These are phyloP conservation scores for Poecilia latipinna DNA, from an alignment of 2,113 vertebrate genomes.

Conservation along the genomic window DNA sequence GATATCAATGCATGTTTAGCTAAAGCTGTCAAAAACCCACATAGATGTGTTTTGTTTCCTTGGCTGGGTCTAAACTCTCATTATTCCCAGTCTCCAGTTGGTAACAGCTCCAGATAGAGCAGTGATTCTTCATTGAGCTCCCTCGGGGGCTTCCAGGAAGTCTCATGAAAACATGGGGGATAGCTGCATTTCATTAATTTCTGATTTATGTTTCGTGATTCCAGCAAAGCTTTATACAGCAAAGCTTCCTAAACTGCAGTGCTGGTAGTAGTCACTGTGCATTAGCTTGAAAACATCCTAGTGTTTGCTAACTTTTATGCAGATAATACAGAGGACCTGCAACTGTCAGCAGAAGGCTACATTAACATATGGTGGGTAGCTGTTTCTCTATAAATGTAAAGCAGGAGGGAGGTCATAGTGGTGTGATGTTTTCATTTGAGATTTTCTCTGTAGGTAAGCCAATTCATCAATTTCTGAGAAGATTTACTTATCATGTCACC, in stretches of 20 bases:
- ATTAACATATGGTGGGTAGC: too few relatives aligned
- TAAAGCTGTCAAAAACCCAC: neutral
- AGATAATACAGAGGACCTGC: too few relatives aligned
- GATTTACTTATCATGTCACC: too few relatives aligned
- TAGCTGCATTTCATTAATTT: constrained; percentile 1
- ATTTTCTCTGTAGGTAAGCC: too few relatives aligned
- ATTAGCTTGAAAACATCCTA: neutral
- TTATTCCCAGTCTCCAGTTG: neutral
- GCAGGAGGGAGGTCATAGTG: too few relatives aligned
- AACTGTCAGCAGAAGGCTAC: too few relatives aligned
- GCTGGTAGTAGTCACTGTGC: neutral
- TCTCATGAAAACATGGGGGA: neutral
- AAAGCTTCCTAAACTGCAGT: neutral
- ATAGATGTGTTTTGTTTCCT: neutral
- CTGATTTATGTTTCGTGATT: neutral
- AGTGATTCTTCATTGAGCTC: neutral
- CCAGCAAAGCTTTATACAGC: neutral
- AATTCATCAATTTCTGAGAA: too few relatives aligned
- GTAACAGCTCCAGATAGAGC: neutral
- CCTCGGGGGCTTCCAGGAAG: neutral
- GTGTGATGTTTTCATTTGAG: too few relatives aligned
- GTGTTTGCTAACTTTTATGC: neutral
- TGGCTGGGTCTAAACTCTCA: neutral
- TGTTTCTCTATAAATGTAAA: neutral
- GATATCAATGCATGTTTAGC: neutral